A percentile compares a stretch with the other conserved stretches of the same genome.
Evolutionary conservation across 2,113 vertebrate species (phyloP).

Genomic region (Gulo gulo): DNA sequence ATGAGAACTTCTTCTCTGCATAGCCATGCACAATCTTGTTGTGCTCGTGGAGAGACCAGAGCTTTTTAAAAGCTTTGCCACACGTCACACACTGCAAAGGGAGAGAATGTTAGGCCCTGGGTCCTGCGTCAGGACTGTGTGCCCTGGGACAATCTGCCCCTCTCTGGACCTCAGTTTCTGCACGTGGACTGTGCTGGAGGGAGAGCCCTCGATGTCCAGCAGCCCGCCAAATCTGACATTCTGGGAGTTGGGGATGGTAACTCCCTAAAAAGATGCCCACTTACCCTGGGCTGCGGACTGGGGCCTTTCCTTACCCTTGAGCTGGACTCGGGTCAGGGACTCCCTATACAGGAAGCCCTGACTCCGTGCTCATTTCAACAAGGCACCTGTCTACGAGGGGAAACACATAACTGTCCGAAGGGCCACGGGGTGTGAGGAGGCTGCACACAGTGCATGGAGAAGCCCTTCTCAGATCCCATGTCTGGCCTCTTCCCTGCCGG

Average conservation of each 20-base stretch:
- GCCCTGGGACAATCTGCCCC: background rate
- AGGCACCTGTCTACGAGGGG: background rate
- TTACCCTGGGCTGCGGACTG: background rate
- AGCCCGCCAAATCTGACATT: background rate
- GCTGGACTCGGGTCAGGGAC: background rate
- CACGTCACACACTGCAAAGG: slow-evolving; percentile 91
- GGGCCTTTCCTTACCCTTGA: background rate
- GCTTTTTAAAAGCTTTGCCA: slow-evolving; percentile 96
- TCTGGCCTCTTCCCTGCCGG: background rate
- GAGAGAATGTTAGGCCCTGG: background rate
- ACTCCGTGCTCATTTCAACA: background rate
- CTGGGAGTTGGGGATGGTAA: background rate
- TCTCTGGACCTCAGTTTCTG: background rate
- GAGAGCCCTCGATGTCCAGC: background rate
- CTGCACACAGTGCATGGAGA: background rate
- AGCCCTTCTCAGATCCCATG: background rate
- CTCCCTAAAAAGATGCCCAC: too few species aligned
- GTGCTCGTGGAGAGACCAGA: slow-evolving; percentile 95
- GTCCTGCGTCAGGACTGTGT: background rate
- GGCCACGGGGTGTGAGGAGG: background rate
- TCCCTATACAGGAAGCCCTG: background rate
- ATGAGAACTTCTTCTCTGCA: slow-evolving; percentile 96
- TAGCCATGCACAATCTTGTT: slow-evolving; percentile 96
- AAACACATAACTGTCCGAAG: background rate
- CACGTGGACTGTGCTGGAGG: background rate